Conservation (phyloP, 2,888 invertebrate genomes). For the Geophilus truncorum region DNA sequence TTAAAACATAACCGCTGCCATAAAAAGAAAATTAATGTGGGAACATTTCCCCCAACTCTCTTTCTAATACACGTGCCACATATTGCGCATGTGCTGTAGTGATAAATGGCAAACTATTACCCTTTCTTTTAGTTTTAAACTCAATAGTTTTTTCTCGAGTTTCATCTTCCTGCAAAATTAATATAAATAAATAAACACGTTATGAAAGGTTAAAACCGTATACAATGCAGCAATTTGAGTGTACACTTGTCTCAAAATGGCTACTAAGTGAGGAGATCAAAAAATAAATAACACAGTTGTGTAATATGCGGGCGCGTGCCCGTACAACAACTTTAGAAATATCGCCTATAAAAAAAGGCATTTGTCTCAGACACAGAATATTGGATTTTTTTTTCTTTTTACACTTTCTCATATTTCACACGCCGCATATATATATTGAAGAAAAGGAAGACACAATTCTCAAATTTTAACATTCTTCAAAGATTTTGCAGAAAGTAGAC, state of each 20-base stretch:
- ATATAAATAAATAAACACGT: too few relatives aligned
- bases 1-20: background rate
- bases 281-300: background rate
- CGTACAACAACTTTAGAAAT: background rate
- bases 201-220: too few relatives aligned
- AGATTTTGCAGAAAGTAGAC: background rate
- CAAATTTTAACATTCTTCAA: background rate
- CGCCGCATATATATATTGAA: background rate
- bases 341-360: background rate
- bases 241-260: background rate
- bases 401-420: background rate
- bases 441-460: background rate
- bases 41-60: background rate
- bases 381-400: background rate
- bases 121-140: background rate
- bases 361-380: background rate
- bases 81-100: background rate
- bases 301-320: background rate
- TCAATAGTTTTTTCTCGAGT: too few relatives aligned
- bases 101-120: background rate
- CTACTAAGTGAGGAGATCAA: background rate
- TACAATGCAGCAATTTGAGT: too few relatives aligned
- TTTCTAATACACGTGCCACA: background rate
- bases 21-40: background rate
- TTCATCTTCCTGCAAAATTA: too few relatives aligned